These are phyloP conservation scores for Andrena haemorrhoa DNA, from an alignment of 2,888 invertebrate species.

Conservation along the genomic window DNA sequence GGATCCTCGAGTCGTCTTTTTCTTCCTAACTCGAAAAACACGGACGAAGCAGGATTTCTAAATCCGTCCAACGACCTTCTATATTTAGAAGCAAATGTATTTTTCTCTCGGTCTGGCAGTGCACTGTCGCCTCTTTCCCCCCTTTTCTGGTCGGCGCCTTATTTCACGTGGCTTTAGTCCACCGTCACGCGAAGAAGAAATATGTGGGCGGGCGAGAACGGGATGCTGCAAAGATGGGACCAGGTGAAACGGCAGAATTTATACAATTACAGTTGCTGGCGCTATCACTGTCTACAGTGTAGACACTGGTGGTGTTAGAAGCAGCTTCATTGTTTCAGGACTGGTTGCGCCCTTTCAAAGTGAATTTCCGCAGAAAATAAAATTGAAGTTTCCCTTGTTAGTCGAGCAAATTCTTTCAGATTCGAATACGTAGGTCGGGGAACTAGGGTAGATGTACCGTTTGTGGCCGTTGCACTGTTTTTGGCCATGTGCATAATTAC, in stretches of 20 bases:
- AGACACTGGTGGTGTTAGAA: too few species aligned
- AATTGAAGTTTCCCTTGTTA: too few species aligned
- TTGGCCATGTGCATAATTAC: too few species aligned
- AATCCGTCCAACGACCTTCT: slow-evolving; percentile 76
- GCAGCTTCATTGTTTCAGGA: too few species aligned
- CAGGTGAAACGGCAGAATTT: slow-evolving; percentile 20
- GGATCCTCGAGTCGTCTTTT: slow-evolving; percentile 25
- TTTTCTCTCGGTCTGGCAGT: slow-evolving; percentile 65
- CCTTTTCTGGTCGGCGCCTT: slow-evolving; percentile 48
- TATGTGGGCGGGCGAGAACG: neutral
- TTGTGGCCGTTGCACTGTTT: too few species aligned
- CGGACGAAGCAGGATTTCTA: slow-evolving; percentile 76
- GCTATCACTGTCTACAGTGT: too few species aligned
- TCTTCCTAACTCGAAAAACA: slow-evolving; percentile 49
- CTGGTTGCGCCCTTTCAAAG: too few species aligned
- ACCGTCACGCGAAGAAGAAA: neutral
- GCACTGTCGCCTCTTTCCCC: slow-evolving; percentile 27
- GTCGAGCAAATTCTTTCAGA: too few species aligned
- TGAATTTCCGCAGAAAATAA: too few species aligned
- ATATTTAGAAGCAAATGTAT: slow-evolving; percentile 77
- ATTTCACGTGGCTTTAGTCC: slow-evolving; percentile 47
- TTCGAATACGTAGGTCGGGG: too few species aligned
- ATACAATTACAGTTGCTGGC: too few species aligned
- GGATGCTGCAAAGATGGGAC: slow-evolving; percentile 1
- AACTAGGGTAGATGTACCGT: too few species aligned